Conservation (phyloP, 1,140 invertebrate genomes). For the Neotoxoptera formosana region DNA sequence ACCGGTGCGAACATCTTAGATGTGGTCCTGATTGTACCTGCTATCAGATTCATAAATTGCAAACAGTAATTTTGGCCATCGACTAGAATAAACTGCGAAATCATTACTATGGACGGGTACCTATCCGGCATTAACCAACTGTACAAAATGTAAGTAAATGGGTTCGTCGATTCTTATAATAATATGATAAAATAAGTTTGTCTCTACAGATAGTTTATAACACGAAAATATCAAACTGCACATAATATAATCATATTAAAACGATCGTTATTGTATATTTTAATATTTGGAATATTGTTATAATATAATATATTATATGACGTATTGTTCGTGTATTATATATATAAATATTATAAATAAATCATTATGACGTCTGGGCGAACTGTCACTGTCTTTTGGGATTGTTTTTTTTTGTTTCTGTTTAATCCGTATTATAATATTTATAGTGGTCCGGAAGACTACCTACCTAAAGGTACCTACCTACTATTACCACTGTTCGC, state of each 20-base stretch:
- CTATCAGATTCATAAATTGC: no score
- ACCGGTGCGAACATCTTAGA: no score
- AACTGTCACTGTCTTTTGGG: not conserved
- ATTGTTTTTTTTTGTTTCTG: not conserved
- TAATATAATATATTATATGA: no score
- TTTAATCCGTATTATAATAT: conserved; percentile 19
- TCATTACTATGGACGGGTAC: not conserved
- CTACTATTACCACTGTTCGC: not conserved
- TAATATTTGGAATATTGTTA: not conserved
- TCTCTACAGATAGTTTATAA: not conserved
- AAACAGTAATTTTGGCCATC: not conserved
- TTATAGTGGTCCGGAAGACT: not conserved
- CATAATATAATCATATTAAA: not conserved
- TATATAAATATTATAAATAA: not conserved
- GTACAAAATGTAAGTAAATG: not conserved
- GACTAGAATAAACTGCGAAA: not conserved
- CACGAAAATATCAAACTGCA: not conserved
- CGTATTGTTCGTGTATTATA: not conserved
- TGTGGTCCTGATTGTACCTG: not conserved
- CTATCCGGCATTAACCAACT: not conserved
- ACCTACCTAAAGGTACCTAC: no score
- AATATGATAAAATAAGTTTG: not conserved
- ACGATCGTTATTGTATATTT: not conserved
- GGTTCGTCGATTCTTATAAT: not conserved
- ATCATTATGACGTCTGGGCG: not conserved